Conservation (phyloP, 2,888 invertebrate genomes). For the Papilio elwesi region DNA sequence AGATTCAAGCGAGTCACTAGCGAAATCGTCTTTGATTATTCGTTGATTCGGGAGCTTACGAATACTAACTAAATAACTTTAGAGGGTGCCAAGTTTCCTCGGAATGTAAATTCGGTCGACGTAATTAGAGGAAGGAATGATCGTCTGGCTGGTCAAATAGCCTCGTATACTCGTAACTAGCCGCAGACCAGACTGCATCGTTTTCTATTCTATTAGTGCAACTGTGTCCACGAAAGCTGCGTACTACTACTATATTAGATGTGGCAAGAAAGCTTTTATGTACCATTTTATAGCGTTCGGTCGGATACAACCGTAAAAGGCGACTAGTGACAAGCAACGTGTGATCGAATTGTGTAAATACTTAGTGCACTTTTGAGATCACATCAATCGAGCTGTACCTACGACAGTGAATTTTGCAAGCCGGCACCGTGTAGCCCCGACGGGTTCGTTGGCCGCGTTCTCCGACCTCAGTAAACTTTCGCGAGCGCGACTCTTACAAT, state of each 20-base stretch:
- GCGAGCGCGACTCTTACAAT: slow-evolving; percentile 76
- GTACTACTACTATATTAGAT: slow-evolving; percentile 49
- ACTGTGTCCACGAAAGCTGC: slow-evolving; percentile 46
- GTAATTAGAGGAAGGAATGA: slow-evolving; percentile 69
- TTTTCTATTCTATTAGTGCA: slow-evolving; percentile 54
- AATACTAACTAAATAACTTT: no score
- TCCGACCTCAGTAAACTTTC: slow-evolving; percentile 77
- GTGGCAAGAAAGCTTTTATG: slow-evolving; percentile 66
- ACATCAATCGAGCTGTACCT: slow-evolving; percentile 78
- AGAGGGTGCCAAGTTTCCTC: slow-evolving; percentile 68
- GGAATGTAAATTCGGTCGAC: slow-evolving; percentile 67
- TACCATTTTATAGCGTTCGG: slow-evolving; percentile 65
- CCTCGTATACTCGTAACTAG: slow-evolving; percentile 59
- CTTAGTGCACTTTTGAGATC: slow-evolving; percentile 74
- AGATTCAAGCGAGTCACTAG: slow-evolving; percentile 40
- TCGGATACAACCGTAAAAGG: slow-evolving; percentile 71
- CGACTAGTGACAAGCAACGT: slow-evolving; percentile 77
- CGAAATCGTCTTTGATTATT: slow-evolving; percentile 40
- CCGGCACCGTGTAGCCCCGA: slow-evolving; percentile 57
- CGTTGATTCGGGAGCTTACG: slow-evolving; percentile 54
- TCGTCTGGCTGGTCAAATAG: slow-evolving; percentile 63
- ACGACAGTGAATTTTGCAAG: slow-evolving; percentile 76
- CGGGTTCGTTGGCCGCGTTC: slow-evolving; percentile 75
- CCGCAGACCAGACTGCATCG: slow-evolving; percentile 56
- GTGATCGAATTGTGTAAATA: slow-evolving; percentile 81